Percentiles rank a stretch among this genome's conserved stretches.
Evolutionary conservation across 2,797 vertebrate species (phyloP).

Genomic region (Choloepus didactylus): DNA sequence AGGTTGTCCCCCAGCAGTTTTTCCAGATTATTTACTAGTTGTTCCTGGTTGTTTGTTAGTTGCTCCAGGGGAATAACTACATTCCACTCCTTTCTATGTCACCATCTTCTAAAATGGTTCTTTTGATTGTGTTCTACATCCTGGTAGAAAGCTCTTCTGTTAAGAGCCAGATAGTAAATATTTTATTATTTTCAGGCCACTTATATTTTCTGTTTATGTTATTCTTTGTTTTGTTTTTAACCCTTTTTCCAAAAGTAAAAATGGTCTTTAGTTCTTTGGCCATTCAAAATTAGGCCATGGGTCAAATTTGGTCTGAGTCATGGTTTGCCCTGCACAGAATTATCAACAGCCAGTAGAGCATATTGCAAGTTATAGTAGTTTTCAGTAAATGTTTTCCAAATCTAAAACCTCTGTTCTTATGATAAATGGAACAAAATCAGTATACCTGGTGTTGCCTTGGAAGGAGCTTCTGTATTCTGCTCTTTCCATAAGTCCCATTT

Average conservation of each 20-base stretch:
- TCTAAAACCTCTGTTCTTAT: not conserved
- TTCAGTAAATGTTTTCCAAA: constrained; percentile 16
- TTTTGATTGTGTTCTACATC: not conserved
- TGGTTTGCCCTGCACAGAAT: not conserved
- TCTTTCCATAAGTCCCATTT: not conserved
- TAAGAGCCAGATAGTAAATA: not conserved
- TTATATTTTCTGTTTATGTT: not conserved
- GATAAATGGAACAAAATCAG: constrained; percentile 32
- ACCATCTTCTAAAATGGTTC: not conserved
- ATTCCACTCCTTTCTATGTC: too few species aligned
- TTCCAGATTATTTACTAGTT: too few species aligned
- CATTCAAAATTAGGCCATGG: not conserved
- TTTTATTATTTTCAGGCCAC: not conserved
- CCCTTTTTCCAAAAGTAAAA: not conserved
- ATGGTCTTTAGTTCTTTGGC: not conserved
- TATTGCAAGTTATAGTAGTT: not conserved
- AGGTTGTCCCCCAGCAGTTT: too few species aligned
- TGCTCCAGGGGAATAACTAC: too few species aligned
- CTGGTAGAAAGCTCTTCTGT: not conserved
- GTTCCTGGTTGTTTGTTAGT: too few species aligned
- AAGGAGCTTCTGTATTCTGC: not conserved
- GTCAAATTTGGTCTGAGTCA: not conserved
- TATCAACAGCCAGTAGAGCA: not conserved
- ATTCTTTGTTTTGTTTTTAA: not conserved
- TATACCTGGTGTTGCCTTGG: not conserved